Percentiles rank a stretch among this genome's conserved stretches.
phyloP scores from a whole-genome alignment of 2,797 vertebrate genomes.

The Carapus acus region DNA sequence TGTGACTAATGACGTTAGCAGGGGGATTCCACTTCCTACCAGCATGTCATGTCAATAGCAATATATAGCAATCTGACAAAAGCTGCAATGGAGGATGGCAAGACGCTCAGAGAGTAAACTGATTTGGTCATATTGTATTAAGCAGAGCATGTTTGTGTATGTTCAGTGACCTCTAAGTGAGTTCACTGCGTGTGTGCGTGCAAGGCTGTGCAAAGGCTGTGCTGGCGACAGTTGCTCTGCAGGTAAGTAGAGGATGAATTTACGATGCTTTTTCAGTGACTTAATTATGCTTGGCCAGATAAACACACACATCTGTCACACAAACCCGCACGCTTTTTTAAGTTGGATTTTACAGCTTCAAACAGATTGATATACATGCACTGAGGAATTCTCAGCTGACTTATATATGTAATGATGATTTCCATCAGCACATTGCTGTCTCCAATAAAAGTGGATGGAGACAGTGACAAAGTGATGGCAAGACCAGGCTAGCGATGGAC shows the following conservation, averaged over 20 bases:
- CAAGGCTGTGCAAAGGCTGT: slow-evolving; percentile 65
- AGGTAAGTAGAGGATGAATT: slow-evolving; percentile 67
- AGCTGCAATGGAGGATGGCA: slow-evolving; percentile 20
- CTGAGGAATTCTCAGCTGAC: slow-evolving; percentile 26
- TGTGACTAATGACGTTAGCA: slow-evolving; percentile 54
- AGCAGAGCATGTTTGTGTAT: slow-evolving; percentile 11
- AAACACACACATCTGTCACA: slow-evolving; percentile 20
- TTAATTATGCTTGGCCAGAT: slow-evolving; percentile 44
- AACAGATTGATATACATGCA: slow-evolving; percentile 21
- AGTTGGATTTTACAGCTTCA: slow-evolving; percentile 35
- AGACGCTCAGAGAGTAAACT: slow-evolving; percentile 18
- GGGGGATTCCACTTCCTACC: slow-evolving; percentile 31
- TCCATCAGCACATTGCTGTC: no score
- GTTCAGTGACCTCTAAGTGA: slow-evolving; percentile 31
- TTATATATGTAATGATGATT: slow-evolving; percentile 15
- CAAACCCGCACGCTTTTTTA: slow-evolving; percentile 1
- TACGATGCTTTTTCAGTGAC: slow-evolving; percentile 62
- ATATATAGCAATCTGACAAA: slow-evolving; percentile 18
- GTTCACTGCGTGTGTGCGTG: slow-evolving; percentile 30
- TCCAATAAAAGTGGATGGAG: not conserved
- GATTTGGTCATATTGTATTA: slow-evolving; percentile 19
- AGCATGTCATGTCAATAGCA: slow-evolving; percentile 49
- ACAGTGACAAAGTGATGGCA: not conserved
- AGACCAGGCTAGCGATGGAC: no score
- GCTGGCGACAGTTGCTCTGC: slow-evolving; percentile 68